A percentile compares a stretch with the other conserved stretches of the same genome.
Conservation (phyloP, 2,888 invertebrate species). For the Drosophila pseudotakahashii region DNA sequence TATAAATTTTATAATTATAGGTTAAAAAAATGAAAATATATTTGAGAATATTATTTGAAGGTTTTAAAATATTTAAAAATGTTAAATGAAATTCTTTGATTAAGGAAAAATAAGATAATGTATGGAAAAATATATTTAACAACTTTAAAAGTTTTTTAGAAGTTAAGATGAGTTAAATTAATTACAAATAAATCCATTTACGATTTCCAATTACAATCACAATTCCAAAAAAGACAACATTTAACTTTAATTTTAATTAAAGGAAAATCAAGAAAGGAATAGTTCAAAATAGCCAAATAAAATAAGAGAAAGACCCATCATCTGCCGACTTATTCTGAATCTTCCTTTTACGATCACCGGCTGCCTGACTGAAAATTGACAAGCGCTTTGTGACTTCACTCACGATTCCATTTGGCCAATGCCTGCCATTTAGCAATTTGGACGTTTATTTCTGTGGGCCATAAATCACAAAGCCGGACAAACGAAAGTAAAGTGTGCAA, state of each 20-base stretch:
- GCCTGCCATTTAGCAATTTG: constrained; percentile 61
- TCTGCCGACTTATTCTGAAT: constrained; percentile 14
- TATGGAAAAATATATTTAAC: no score
- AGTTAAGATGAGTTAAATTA: no score
- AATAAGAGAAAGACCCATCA: constrained; percentile 26
- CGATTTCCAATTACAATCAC: not conserved
- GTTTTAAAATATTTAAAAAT: no score
- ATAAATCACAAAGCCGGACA: constrained; percentile 74
- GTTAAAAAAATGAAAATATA: no score
- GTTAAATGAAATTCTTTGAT: no score
- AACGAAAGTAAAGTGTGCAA: constrained; percentile 72
- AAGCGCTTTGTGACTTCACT: constrained; percentile 41
- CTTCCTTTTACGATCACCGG: constrained; percentile 24
- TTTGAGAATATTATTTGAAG: no score
- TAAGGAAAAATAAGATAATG: no score
- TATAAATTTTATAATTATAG: no score
- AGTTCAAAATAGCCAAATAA: not conserved
- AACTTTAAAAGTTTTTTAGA: no score
- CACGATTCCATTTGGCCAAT: constrained; percentile 69
- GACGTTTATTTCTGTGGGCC: constrained; percentile 54
- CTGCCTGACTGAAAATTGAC: constrained; percentile 31
- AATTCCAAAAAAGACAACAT: not conserved
- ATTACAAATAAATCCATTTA: not conserved
- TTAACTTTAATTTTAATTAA: not conserved
- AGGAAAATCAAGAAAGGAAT: not conserved